Conservation (phyloP, 2,797 vertebrate species). For the Typhlichthys eigenmanni region DNA sequence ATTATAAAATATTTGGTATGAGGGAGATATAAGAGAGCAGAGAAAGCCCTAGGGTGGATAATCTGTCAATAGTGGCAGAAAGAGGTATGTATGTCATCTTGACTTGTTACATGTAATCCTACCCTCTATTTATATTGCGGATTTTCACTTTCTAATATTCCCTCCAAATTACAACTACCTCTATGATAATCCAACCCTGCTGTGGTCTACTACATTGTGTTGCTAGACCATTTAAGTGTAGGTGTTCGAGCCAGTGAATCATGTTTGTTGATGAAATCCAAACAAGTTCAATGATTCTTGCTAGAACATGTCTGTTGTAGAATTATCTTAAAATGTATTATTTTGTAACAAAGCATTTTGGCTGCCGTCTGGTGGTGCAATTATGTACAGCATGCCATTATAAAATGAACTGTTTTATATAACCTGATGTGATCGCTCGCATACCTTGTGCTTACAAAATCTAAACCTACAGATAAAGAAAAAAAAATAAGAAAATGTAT, state of each 20-base stretch:
- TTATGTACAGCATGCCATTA: not conserved
- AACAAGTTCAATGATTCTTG: conserved; percentile 31
- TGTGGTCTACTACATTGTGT: conserved; percentile 56
- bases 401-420: no score
- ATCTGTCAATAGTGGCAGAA: conserved; percentile 40
- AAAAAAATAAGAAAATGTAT: not conserved
- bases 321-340: not conserved
- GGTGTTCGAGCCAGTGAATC: conserved; percentile 47
- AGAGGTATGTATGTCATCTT: conserved; percentile 36
- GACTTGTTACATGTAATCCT: conserved; percentile 51
- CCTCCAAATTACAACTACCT: conserved; percentile 65
- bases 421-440: no score
- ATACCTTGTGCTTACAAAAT: not conserved
- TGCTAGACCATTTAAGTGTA: conserved; percentile 3
- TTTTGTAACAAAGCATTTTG: not conserved
- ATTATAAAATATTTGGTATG: not conserved
- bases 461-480: not conserved
- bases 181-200: conserved; percentile 59
- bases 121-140: conserved; percentile 53
- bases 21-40: not conserved
- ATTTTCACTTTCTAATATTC: conserved; percentile 60
- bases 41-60: conserved; percentile 14
- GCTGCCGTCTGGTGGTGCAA: conserved; percentile 39
- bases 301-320: conserved; percentile 24
- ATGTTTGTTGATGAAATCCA: conserved; percentile 45